These are phyloP conservation scores for Prunella fulvescens DNA, from an alignment of 2,113 vertebrate species.

Conservation along the genomic window DNA sequence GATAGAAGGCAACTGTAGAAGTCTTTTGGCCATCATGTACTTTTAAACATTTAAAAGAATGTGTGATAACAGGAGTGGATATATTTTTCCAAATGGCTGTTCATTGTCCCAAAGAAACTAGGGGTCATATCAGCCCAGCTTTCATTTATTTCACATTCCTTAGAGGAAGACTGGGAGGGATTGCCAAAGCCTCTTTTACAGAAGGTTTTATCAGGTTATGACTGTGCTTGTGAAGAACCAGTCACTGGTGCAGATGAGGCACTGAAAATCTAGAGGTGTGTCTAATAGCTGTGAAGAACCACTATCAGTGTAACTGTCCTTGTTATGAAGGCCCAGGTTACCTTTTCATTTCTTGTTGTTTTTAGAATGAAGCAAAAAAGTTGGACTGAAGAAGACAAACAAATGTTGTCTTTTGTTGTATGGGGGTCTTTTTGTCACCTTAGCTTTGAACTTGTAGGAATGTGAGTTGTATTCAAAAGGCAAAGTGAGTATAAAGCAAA, in stretches of 20 bases:
- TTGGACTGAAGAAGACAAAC: background rate
- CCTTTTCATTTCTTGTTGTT: background rate
- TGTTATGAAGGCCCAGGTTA: background rate
- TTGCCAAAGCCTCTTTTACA: background rate
- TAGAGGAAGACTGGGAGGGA: background rate
- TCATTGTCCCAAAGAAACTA: background rate
- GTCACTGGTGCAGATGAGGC: background rate
- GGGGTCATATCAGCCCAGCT: background rate
- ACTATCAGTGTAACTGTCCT: background rate
- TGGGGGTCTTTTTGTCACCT: background rate
- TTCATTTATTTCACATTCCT: background rate
- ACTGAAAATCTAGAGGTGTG: background rate
- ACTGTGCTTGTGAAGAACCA: background rate
- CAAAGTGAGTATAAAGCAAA: background rate
- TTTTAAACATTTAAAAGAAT: background rate
- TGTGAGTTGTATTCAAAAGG: background rate
- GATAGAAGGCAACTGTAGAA: background rate
- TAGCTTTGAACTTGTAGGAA: background rate
- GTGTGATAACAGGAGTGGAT: background rate
- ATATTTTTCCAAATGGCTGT: background rate
- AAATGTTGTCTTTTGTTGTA: background rate
- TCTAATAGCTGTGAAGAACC: background rate
- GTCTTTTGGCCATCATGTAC: background rate
- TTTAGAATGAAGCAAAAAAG: background rate
- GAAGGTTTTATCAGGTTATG: background rate